Percentiles rank a stretch among this genome's conserved stretches.
phyloP scores from a whole-genome alignment of 2,888 invertebrate genomes.

The Drosophila peninsularis region DNA sequence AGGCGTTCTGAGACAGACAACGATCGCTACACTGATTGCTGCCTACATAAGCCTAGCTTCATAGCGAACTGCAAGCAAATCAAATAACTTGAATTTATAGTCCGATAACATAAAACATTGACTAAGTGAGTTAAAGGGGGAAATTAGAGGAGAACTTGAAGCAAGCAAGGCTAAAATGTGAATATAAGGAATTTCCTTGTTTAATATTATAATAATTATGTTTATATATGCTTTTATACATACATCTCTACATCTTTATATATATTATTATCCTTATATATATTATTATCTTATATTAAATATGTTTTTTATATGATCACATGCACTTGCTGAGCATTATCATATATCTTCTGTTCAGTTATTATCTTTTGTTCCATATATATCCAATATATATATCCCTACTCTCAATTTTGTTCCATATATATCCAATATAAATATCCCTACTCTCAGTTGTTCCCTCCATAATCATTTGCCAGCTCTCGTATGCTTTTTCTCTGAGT shows the following conservation, averaged over 20 bases:
- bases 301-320: neutral
- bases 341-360: too few species aligned
- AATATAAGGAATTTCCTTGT: too few species aligned
- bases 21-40: constrained; percentile 16
- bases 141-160: neutral
- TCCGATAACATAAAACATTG: neutral
- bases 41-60: neutral
- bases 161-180: neutral
- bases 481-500: neutral
- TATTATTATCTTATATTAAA: too few species aligned
- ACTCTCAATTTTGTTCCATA: too few species aligned
- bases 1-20: constrained; percentile 25
- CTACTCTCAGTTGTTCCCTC: neutral
- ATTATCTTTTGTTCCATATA: too few species aligned
- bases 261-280: too few species aligned
- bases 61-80: neutral
- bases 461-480: neutral
- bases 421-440: too few species aligned
- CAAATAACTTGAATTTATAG: neutral
- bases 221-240: too few species aligned
- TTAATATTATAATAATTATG: too few species aligned
- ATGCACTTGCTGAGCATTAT: too few species aligned
- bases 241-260: neutral
- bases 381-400: too few species aligned
- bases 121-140: neutral